Evolutionary conservation across 2,888 invertebrate species (phyloP), one percentile per base, ranked within the genome.

Genomic region (Hofmannophila pseudospretella): DNA sequence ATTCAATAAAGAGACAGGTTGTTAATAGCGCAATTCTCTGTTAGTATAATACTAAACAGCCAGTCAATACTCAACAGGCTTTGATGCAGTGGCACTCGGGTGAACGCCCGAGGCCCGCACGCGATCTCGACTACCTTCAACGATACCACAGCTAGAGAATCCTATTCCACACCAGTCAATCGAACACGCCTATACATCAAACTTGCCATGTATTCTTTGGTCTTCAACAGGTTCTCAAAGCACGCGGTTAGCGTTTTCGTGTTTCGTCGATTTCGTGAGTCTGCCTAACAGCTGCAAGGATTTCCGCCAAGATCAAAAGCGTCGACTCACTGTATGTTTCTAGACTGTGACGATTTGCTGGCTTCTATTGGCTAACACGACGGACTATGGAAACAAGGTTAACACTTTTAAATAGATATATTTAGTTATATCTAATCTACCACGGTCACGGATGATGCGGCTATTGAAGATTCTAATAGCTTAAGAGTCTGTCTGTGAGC

Each of bases 71-170:
- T 25, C 7, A 29, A 27, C 22, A n/a, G n/a, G 23, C 23, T 2
- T 23, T 32, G 39, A 16, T 36, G 32, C 37, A 37, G 14, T 49
- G 48, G 43, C 35, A 36, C 43, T 51, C 16, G 68, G 72, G 74
- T 74, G 73, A 74, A 72, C 55, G 75, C 63, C 72, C 73, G 62
- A 39, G 52, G 49, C 42, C 42, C 54, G 59, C 58, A 61, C 65
- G 63, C 60, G 57, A 64, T 46, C 54, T 47, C 63, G 58, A 54
- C 58, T 62, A 58, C 70, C 62, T 67, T 60, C 67, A 59, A 58
- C 58, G 64, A 65, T 66, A 65, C 65, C 47, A 62, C 52, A 55
- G 45, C n/a, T n/a, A n/a, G n/a, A n/a, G n/a, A n/a, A n/a, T n/a
- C n/a, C n/a, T n/a, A n/a, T n/a, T n/a, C n/a, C n/a, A n/a, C n/a